phyloP scores from a whole-genome alignment of 2,888 invertebrate genomes.

The Hemicrepidius hirtus region DNA sequence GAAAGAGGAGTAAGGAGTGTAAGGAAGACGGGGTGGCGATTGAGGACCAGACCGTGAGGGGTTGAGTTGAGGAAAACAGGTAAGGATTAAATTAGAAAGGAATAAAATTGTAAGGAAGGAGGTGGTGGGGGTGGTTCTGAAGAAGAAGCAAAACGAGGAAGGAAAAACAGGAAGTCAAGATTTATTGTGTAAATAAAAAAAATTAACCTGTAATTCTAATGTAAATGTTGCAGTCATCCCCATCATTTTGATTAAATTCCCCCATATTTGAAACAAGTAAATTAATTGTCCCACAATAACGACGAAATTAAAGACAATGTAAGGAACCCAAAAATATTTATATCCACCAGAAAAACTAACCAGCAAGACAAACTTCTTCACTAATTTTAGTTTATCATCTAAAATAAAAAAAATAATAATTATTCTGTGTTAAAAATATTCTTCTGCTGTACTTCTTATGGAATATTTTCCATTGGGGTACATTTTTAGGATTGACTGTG shows the following conservation, averaged over 20 bases:
- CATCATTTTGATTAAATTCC: conserved; percentile 11
- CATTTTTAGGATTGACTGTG: not conserved
- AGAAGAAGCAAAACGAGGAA: no score
- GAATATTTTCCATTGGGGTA: conserved; percentile 1
- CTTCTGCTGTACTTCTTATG: not conserved
- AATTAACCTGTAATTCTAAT: conserved; percentile 12
- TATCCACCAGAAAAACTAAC: not conserved
- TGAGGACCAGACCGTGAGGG: no score
- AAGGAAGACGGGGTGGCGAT: no score
- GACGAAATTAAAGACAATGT: conserved; percentile 10
- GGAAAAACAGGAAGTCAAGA: no score
- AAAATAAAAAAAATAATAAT: not conserved
- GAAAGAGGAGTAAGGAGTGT: no score
- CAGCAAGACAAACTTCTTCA: not conserved
- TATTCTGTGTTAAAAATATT: not conserved
- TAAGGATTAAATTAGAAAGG: no score
- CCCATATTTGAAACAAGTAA: conserved; percentile 9
- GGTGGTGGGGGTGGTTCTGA: no score
- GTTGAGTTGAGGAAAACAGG: no score
- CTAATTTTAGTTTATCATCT: conserved; percentile 12
- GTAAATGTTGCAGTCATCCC: conserved; percentile 20
- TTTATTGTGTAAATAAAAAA: not conserved
- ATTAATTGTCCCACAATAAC: conserved; percentile 12
- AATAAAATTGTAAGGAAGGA: no score
- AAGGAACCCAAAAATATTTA: conserved; percentile 11